phyloP scores from a whole-genome alignment of 53 echinoderm and acorn worm species.

The Crossaster papposus region DNA sequence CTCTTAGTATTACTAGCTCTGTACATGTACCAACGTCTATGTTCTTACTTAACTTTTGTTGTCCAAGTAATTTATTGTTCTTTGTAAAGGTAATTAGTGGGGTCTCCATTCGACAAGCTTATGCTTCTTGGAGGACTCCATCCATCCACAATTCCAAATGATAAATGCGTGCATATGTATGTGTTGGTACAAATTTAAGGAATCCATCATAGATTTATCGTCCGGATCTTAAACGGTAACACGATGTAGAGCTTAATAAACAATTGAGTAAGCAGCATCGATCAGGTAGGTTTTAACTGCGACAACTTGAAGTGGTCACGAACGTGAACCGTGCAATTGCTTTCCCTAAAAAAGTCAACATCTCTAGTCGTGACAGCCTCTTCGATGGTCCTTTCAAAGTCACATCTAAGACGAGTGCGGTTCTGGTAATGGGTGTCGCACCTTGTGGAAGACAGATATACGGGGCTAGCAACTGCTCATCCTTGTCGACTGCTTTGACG shows the following conservation, averaged over 20 bases:
- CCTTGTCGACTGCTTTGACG: background rate
- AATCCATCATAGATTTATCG: constrained; percentile 1
- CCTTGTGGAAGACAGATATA: background rate
- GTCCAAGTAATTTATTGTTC: no score
- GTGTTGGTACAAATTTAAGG: no score
- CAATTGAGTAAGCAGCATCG: background rate
- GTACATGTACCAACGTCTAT: no score
- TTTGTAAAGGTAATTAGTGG: no score
- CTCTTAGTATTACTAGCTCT: no score
- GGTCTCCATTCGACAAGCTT: no score
- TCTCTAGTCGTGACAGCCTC: background rate
- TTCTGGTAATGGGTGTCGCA: background rate
- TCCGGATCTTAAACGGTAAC: background rate
- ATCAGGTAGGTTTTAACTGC: background rate
- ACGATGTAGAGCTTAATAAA: constrained; percentile 5
- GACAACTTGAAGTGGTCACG: background rate
- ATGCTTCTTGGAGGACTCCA: no score
- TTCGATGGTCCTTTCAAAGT: background rate
- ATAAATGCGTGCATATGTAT: no score
- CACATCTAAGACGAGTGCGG: background rate
- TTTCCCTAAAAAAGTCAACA: background rate
- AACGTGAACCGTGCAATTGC: background rate
- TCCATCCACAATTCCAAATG: no score
- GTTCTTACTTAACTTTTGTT: no score
- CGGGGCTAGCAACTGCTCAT: background rate